These are phyloP conservation scores for Cuculus canorus DNA, from an alignment of 2,797 vertebrate species.

Conservation along the genomic window DNA sequence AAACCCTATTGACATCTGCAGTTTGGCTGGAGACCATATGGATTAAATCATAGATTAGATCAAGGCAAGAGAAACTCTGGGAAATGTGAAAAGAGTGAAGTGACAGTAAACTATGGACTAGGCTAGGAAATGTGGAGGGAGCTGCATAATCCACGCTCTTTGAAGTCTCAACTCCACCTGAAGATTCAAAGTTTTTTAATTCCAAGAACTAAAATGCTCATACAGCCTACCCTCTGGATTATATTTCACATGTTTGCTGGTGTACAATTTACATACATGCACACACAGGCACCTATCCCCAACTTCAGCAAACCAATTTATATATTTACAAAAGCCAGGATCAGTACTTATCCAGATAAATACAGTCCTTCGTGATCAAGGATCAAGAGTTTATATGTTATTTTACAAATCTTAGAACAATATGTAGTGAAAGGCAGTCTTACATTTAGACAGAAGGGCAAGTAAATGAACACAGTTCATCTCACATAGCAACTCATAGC, in stretches of 20 bases:
- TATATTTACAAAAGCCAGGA: background rate
- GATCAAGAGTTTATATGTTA: background rate
- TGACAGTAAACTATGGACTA: background rate
- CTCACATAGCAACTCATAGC: constrained; percentile 32
- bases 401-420: background rate
- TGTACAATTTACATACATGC: background rate
- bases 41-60: constrained; percentile 14
- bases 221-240: background rate
- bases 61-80: background rate
- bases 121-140: background rate
- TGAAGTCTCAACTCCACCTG: background rate
- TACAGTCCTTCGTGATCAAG: background rate
- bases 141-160: background rate
- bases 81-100: background rate
- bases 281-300: background rate
- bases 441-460: constrained; percentile 4
- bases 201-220: background rate
- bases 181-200: background rate
- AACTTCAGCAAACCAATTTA: background rate
- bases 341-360: background rate
- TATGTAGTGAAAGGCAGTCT: background rate
- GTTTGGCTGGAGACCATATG: background rate
- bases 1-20: background rate
- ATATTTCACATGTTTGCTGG: background rate
- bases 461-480: constrained; percentile 14